These are phyloP conservation scores for Solea solea DNA, from an alignment of 2,113 vertebrate genomes.

Conservation along the genomic window DNA sequence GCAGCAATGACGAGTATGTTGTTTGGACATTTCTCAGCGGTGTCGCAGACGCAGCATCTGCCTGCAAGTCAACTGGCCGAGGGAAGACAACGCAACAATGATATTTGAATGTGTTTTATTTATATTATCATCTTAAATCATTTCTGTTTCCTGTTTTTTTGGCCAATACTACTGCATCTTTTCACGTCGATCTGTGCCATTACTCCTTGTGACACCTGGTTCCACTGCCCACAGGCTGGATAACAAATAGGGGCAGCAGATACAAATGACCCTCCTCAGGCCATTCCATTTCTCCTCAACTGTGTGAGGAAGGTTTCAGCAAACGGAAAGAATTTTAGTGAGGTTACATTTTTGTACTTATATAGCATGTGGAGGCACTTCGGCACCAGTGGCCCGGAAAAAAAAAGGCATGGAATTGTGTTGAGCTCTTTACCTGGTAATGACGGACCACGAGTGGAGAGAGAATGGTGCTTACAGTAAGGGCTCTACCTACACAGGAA, in stretches of 20 bases:
- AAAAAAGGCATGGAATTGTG: conserved; percentile 9
- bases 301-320: too few species aligned
- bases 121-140: too few species aligned
- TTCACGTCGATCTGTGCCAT: conserved; percentile 62
- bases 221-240: conserved; percentile 62
- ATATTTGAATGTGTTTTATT: too few species aligned
- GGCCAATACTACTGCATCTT: conserved; percentile 37
- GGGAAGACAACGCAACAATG: neutral
- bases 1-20: conserved; percentile 15
- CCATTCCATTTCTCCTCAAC: conserved; percentile 41
- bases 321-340: conserved; percentile 10
- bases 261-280: conserved; percentile 72
- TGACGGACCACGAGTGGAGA: conserved; percentile 25
- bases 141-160: neutral
- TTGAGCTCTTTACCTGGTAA: conserved; percentile 37
- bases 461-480: conserved; percentile 32
- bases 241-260: conserved; percentile 58
- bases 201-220: conserved; percentile 70
- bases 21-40: conserved; percentile 28
- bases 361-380: conserved; percentile 20
- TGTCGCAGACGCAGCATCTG: conserved; percentile 5
- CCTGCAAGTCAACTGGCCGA: neutral
- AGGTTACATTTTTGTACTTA: conserved; percentile 24
- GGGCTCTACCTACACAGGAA: conserved; percentile 28
- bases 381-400: neutral